Evolutionary conservation across 2,888 invertebrate genomes (phyloP), one percentile per base, ranked within the genome.

Genomic region (Notodonta dromedarius): DNA sequence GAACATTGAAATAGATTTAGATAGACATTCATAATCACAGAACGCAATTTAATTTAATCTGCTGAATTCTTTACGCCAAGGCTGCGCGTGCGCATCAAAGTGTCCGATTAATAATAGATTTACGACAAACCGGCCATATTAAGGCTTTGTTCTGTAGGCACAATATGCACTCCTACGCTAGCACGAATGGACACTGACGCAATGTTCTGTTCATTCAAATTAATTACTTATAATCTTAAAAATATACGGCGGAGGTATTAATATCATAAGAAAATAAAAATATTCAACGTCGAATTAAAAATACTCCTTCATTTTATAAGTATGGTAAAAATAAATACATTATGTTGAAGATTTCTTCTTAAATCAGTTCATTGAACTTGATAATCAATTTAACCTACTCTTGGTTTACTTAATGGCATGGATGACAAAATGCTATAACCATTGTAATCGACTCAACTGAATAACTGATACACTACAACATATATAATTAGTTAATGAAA

Each of bases 71-170:
- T 48, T 12, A 13, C 8, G 9, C 50, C 50, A 50, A 50, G 50
- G 50, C n/a, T 50, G 16, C 16, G 50, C 16, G 9, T 50, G 50
- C 14, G 50, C 50, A 50, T 50, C 50, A 50, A 16, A 50, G 50
- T 50, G 50, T 50, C 16, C 16, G 16, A 16, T 52, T 32, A 52
- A 52, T 52, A 52, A 35, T 52, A 52, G 52, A 35, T 52, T 52
- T 52, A 52, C 52, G 52, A 52, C 52, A 12, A 32, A 4, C 12
- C 52, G 4, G 32, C 52, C 32, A 52, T 52, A 52, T 35, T 52
- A 11, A 51, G 52, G 52, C 52, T 32, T 52, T 52, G 52, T 52
- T 52, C 52, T 5, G 52, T 35, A 32, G 52, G 52, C 52, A 52
- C 16, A 24, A 24, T 24, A 8, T 12, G 50, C 50, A 14, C 12